phyloP scores from a whole-genome alignment of 23 tunicate species.

The Trididemnum clinides region DNA sequence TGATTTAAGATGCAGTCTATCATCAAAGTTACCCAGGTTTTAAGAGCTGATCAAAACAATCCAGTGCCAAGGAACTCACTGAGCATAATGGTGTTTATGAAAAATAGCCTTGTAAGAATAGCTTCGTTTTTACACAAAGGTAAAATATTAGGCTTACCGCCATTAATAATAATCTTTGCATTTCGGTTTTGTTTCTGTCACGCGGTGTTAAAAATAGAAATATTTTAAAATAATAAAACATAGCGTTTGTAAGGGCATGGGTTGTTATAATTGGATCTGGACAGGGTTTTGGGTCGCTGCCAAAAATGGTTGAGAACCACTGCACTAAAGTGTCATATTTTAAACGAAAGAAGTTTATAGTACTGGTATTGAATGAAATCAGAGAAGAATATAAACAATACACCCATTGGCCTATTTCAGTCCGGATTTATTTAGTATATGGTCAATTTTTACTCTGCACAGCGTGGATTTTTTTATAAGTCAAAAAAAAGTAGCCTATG shows the following conservation, averaged over 20 bases:
- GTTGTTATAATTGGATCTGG: neutral
- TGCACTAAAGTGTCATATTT: neutral
- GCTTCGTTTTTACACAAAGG: neutral
- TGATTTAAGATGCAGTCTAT: too few relatives aligned
- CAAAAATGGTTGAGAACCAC: neutral
- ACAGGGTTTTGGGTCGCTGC: neutral
- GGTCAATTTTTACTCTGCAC: too few relatives aligned
- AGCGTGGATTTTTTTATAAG: too few relatives aligned
- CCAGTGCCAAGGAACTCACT: neutral
- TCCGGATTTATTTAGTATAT: too few relatives aligned
- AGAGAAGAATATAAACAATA: too few relatives aligned
- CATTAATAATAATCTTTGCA: neutral
- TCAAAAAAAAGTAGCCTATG: too few relatives aligned
- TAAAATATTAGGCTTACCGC: neutral
- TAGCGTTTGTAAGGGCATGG: neutral
- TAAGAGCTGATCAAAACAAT: too few relatives aligned
- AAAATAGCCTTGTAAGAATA: neutral
- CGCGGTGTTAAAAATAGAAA: neutral
- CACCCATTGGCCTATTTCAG: too few relatives aligned
- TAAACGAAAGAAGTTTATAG: too few relatives aligned
- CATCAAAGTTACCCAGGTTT: too few relatives aligned
- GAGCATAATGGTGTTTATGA: neutral
- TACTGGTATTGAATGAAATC: too few relatives aligned
- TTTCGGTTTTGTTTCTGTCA: neutral
- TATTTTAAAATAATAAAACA: neutral